Evolutionary conservation across 2,113 vertebrate genomes (phyloP).

Genomic region (Scalopus aquaticus): DNA sequence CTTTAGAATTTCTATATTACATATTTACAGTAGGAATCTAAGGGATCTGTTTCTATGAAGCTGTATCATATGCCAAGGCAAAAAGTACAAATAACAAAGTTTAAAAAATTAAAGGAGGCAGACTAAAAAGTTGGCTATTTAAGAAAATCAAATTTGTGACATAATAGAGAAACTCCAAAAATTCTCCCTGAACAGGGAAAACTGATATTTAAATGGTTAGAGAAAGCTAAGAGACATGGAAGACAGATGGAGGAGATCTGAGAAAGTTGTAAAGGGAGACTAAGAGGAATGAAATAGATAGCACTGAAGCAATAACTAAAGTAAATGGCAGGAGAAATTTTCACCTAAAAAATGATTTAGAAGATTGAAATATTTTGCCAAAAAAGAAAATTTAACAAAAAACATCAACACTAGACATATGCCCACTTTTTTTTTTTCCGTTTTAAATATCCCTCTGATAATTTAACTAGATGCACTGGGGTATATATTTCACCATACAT

Average conservation of each 20-base stretch:
- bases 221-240: background rate
- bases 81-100: background rate
- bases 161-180: background rate
- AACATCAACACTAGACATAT: background rate
- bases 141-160: background rate
- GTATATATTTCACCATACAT: background rate
- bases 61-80: background rate
- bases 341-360: background rate
- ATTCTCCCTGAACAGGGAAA: background rate
- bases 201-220: background rate
- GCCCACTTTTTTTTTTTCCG: background rate
- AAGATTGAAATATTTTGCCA: slow-evolving; percentile 29
- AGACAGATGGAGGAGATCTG: background rate
- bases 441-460: background rate
- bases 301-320: background rate
- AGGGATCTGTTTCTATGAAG: background rate
- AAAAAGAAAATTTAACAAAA: background rate
- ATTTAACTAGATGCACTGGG: background rate
- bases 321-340: background rate
- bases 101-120: background rate
- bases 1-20: background rate
- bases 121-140: background rate
- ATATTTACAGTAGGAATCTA: background rate
- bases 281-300: background rate
- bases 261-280: background rate